Evolutionary conservation across 2,888 invertebrate genomes (phyloP).

Genomic region (Leucoma salicis): DNA sequence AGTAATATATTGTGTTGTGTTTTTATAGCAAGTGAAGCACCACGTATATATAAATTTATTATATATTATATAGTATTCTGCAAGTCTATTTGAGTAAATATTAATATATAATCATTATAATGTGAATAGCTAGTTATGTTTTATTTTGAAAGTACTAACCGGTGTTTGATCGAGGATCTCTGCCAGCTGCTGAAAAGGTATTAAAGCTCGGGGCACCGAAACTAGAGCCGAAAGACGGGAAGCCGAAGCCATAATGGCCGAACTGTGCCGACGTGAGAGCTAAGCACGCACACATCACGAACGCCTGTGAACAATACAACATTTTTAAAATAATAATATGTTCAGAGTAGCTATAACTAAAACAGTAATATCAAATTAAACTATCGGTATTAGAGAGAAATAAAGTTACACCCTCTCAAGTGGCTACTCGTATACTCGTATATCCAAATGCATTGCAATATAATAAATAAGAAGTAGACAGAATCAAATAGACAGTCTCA

Average conservation of each 20-base stretch:
- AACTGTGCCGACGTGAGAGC: constrained; percentile 69
- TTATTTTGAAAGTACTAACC: constrained; percentile 45
- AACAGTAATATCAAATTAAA: no score
- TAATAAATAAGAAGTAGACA: constrained; percentile 12
- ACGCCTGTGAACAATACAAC: constrained; percentile 57
- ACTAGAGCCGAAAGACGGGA: constrained; percentile 63
- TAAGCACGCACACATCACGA: constrained; percentile 68
- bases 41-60: no score
- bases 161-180: constrained; percentile 83
- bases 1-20: no score
- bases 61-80: no score
- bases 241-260: constrained; percentile 50
- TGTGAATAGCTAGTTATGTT: no score
- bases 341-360: no score
- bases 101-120: no score
- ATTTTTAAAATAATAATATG: neutral
- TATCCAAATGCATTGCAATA: constrained; percentile 7
- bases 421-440: no score
- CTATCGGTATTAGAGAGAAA: no score
- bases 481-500: constrained; percentile 18
- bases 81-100: no score
- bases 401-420: no score
- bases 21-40: no score
- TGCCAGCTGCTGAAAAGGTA: constrained; percentile 55
- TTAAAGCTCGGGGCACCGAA: constrained; percentile 70